Evolutionary conservation across 2,888 invertebrate species (phyloP).

Genomic region (Machimus atricapillus): DNA sequence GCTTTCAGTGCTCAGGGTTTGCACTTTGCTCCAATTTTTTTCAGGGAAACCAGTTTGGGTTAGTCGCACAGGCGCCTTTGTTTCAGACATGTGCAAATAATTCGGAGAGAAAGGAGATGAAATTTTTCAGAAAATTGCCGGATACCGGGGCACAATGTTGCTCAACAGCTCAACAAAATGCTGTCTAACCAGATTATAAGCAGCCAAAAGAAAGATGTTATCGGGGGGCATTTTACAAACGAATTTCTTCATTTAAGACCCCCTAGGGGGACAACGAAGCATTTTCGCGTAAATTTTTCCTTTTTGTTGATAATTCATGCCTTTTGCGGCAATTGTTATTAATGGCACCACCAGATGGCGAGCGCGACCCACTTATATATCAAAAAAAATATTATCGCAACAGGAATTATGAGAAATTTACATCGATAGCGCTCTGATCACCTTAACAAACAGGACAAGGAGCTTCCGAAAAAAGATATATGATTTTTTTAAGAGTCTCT

Average conservation of each 20-base stretch:
- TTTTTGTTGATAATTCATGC: neutral
- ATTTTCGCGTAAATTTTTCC: neutral
- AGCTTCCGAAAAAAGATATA: neutral
- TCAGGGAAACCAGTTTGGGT: neutral
- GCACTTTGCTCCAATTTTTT: neutral
- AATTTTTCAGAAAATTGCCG: neutral
- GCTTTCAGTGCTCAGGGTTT: neutral
- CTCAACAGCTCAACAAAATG: neutral
- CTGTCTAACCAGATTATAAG: neutral
- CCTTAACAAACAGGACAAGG: neutral
- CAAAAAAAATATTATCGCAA: neutral
- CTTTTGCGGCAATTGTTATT: neutral
- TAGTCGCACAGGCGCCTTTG: neutral
- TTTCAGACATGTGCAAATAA: neutral
- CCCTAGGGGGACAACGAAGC: neutral
- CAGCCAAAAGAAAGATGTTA: neutral
- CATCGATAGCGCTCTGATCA: neutral
- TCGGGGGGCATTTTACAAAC: neutral
- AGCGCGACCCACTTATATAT: neutral
- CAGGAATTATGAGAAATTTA: neutral
- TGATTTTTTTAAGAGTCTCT: neutral
- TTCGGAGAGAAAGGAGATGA: neutral
- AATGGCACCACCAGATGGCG: neutral
- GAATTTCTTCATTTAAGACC: neutral
- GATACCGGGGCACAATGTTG: neutral